Evolutionary conservation across 1,140 invertebrate genomes (phyloP), one percentile per base, ranked within the genome.

Genomic region (Formica exsecta): DNA sequence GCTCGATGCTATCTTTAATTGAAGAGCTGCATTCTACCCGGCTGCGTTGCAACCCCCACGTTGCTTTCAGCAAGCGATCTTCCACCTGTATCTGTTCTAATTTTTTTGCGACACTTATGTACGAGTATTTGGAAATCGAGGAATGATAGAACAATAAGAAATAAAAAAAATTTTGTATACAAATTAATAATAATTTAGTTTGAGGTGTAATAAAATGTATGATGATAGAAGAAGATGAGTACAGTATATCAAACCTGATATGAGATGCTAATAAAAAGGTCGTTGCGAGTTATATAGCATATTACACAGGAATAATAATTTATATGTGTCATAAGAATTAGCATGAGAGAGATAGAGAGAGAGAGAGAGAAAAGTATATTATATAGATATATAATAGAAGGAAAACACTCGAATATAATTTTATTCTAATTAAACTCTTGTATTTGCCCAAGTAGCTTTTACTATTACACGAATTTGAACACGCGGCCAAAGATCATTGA

Each of bases 1-100:
- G 81, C 81, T 38, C 81, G 87, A 89, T 86, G 66, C 70, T 89
- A 79, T 89, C 83, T 74, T 65, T 75, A 59, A 86, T 74, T 22
- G 83, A 71, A 48, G 51, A 36, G 32, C 22, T 8, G 22, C 25
- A 25, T 25, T 7, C 22, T 51, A 51, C 19, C 48, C n/a, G 16
- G 0, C 32, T 25, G 74, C 16, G 54, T 38, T 36, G 32, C 22
- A 13, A 62, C n/a, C 83, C 32, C 32, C 3, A 29, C 41, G 19
- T 48, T n/a, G 41, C 44, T 61, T 66, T 51, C 25, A 22, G 16
- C 36, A 25, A 74, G 13, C 65, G 71, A 71, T 32, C 1, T 51
- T 64, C 44, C 25, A 13, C 19, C 25, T 61, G 19, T 11, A 36
- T 11, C 29, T 36, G 9, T 86, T 32, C 16, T 9, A 32, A 62